Evolutionary conservation across 2,113 vertebrate species (phyloP), one percentile per base, ranked within the genome.

Genomic region (Odocoileus hemionus): DNA sequence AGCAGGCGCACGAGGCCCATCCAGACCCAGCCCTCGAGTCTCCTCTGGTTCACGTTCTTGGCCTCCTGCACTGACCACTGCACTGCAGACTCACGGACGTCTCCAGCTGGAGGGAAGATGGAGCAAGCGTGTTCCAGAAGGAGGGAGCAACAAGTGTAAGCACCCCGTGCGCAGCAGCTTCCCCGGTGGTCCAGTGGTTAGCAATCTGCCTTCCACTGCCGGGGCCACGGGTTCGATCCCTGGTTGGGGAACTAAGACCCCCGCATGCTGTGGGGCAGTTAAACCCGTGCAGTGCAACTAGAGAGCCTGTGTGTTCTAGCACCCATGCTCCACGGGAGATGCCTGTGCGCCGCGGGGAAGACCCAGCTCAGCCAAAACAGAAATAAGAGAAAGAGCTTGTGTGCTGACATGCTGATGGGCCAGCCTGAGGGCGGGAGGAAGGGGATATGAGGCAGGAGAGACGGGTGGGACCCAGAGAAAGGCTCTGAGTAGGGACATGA

Each of bases 381-480:
- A 74, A 39, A 25, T 25, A 0, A 74, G 10, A 36, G 16, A 30
- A 36, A 39, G 88, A 23, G 23, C 7, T 17, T 0, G 47, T 12
- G 19, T 13, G 57, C 54, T 14, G 82, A n/a, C 3, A n/a, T 19
- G 64, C 5, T 16, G 55, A 54, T 33, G 83, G 74, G 3, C 21
- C 7, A 12, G 25, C 6, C 19, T 11, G 64, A 52, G 61, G 55
- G 23, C 1, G 1, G 82, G 23, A 26, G 19, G 16, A 60, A 64
- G 84, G n/a, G 60, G 21, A 3, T 4, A 25, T 0, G 45, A 25
- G 52, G 21, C 45, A 13, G 76, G 45, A 28, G 57, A 28, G 58
- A 28, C 0, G 5, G 13, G 28, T 12, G 3, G 50, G 23, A 50
- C 6, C 60, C 25, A 26, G 1, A 0, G 33, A 30, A 23, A 43